Base-by-base conservation (phyloP, 2,797 vertebrate genomes). In the Eulemur coronatus region DNA sequence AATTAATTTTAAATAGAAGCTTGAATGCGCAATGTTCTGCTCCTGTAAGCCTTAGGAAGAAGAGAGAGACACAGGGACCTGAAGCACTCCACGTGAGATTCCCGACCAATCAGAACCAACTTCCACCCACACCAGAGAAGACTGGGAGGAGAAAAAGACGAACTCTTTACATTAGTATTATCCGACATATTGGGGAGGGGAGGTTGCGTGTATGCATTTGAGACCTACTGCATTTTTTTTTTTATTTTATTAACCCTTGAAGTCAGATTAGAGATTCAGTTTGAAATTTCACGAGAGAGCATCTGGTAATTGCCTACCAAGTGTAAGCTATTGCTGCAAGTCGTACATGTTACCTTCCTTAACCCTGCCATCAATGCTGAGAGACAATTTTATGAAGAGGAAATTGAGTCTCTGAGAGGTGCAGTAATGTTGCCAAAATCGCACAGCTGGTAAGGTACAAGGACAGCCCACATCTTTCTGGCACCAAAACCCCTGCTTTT, bases 1-100 rank as follows among this genome's bases (percentile, higher is more conserved):
- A 97, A 97, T 97, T 97, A 96, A 96, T 97, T 97, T 94, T 95
- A 93, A 96, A 63, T 91, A 91, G 93, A 93, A 96, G 90, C 80
- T 93, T 46, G 65, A 87, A 70, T 80, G 50, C 88, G 55, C 38
- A 63, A 1, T 82, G 57, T 70, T 95, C 70, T 97, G 65, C 82
- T 96, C 61, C 84, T 46, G 2, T 48, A 89, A 92, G 75, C 55
- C 57, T 90, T 75, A 63, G 72, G 63, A 93, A 84, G 10, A 88
- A 24, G 78, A 55, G 14, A 22, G 26, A 55, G 48, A 67, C 17
- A 30, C 0, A 7, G 48, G n/a, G 38, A 57, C 38, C 12, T 43
- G 35, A 86, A 92, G 81, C n/a, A 24, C 8, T 4, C 41, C 4
- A 1, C 26, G 1, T 5, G 5, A 57, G 75, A n/a, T 26, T 61